These are phyloP conservation scores for Pinna nobilis DNA, from an alignment of 1,140 invertebrate genomes.

Conservation along the genomic window DNA sequence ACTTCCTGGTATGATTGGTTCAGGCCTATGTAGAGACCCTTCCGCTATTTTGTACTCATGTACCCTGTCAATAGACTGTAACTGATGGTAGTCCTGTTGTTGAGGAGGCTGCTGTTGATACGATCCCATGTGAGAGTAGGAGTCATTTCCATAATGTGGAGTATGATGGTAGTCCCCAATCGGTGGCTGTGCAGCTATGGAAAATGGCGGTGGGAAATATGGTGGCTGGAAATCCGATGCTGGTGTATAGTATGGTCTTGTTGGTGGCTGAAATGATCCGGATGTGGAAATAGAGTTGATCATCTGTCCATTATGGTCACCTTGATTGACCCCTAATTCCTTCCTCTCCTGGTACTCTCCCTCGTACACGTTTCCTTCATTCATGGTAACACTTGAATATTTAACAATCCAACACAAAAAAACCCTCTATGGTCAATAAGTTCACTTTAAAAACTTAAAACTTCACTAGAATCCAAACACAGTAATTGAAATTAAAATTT, in stretches of 20 bases:
- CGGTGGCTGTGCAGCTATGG: constrained; percentile 11
- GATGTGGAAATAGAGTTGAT: neutral
- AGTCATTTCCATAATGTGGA: constrained; percentile 3
- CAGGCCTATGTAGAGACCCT: constrained; percentile 16
- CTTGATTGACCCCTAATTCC: too few species aligned
- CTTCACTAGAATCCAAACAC: too few species aligned
- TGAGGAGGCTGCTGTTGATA: constrained; percentile 27
- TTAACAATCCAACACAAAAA: too few species aligned
- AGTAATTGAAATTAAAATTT: too few species aligned
- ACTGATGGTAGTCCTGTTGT: constrained; percentile 19
- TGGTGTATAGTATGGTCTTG: neutral
- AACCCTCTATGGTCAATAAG: too few species aligned
- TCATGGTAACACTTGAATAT: too few species aligned
- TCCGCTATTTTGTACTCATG: constrained; percentile 31
- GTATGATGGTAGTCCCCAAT: constrained; percentile 10
- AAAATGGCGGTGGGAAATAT: constrained; percentile 4
- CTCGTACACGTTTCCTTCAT: too few species aligned
- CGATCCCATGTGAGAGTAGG: neutral
- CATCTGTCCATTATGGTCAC: neutral
- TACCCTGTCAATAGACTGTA: constrained; percentile 27
- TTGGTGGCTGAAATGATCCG: neutral
- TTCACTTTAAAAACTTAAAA: too few species aligned
- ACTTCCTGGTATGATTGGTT: neutral
- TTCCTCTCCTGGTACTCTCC: too few species aligned
- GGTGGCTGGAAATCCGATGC: neutral